Conservation (phyloP, 2,888 invertebrate genomes). For the Artemia sinica region DNA sequence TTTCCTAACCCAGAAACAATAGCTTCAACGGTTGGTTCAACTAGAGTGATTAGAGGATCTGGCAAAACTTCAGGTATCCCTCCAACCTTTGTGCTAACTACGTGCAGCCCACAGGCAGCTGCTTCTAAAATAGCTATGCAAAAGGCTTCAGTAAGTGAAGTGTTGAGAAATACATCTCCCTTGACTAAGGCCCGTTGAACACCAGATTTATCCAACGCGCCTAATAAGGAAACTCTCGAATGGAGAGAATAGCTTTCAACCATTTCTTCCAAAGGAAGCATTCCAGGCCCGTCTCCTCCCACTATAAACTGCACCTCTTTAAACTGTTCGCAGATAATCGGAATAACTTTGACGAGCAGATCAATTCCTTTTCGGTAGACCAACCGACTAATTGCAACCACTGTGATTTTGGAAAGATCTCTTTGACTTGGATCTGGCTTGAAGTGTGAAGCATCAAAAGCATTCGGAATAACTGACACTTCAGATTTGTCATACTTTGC, state of each 20-base stretch:
- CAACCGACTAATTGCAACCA: constrained; percentile 79
- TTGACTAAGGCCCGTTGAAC: constrained; percentile 65
- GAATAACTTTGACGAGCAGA: constrained; percentile 77
- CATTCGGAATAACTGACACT: constrained; percentile 97
- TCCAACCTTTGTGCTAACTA: constrained; percentile 92
- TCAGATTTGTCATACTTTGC: constrained; percentile 62
- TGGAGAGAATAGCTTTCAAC: constrained; percentile 68
- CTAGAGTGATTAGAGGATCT: constrained; percentile 67
- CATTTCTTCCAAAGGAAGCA: constrained; percentile 82
- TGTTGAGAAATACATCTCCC: constrained; percentile 95
- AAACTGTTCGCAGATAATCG: constrained; percentile 59
- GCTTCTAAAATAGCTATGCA: constrained; percentile 99
- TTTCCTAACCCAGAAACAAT: constrained; percentile 39
- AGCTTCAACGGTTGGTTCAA: constrained; percentile 60
- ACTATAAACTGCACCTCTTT: constrained; percentile 59
- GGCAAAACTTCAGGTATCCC: constrained; percentile 97
- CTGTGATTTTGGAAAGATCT: constrained; percentile 42
- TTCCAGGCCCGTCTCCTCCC: constrained; percentile 93
- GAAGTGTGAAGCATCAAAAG: constrained; percentile 82
- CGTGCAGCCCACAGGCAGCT: constrained; percentile 90
- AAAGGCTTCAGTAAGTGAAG: constrained; percentile 95
- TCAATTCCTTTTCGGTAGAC: constrained; percentile 98
- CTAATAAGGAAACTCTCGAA: constrained; percentile 69
- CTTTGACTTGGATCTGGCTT: constrained; percentile 62
- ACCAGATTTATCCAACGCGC: constrained; percentile 67